phyloP scores from a whole-genome alignment of 1,140 invertebrate genomes.

The Proales similis region DNA sequence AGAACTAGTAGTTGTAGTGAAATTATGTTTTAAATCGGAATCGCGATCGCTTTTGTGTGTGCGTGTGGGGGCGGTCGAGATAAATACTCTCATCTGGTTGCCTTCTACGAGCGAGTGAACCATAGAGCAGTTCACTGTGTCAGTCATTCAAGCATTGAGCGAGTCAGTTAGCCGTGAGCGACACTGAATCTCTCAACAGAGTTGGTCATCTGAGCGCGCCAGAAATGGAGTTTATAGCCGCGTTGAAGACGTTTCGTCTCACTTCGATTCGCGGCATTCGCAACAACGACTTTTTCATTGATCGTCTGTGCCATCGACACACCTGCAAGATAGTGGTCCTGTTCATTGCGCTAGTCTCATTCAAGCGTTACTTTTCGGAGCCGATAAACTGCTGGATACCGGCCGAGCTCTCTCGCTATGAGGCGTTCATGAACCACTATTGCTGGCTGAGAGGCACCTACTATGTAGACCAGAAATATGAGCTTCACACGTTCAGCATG shows the following conservation, averaged over 20 bases:
- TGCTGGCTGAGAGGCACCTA: conserved; percentile 41
- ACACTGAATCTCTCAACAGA: too few species aligned
- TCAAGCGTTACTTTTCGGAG: conserved; percentile 57
- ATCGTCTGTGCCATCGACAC: conserved; percentile 56
- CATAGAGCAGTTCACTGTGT: too few species aligned
- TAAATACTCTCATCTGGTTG: too few species aligned
- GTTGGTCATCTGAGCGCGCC: too few species aligned
- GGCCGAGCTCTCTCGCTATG: conserved; percentile 53
- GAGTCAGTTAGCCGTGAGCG: too few species aligned
- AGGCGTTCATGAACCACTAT: conserved; percentile 51
- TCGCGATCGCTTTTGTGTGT: too few species aligned
- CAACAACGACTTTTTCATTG: conserved; percentile 56
- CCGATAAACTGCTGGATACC: conserved; percentile 55
- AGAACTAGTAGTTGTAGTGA: too few species aligned
- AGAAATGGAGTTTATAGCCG: conserved; percentile 19
- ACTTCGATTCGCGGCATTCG: neutral
- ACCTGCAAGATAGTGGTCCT: conserved; percentile 57
- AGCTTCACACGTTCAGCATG: conserved; percentile 1
- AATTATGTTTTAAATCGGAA: too few species aligned
- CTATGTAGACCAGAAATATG: conserved; percentile 37
- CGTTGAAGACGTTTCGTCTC: conserved; percentile 3
- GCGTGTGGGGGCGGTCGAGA: too few species aligned
- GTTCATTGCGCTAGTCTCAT: conserved; percentile 56
- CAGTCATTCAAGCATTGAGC: too few species aligned
- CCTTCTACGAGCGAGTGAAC: too few species aligned